Conservation (phyloP, 2,797 vertebrate genomes). For the Pteropus rufus region DNA sequence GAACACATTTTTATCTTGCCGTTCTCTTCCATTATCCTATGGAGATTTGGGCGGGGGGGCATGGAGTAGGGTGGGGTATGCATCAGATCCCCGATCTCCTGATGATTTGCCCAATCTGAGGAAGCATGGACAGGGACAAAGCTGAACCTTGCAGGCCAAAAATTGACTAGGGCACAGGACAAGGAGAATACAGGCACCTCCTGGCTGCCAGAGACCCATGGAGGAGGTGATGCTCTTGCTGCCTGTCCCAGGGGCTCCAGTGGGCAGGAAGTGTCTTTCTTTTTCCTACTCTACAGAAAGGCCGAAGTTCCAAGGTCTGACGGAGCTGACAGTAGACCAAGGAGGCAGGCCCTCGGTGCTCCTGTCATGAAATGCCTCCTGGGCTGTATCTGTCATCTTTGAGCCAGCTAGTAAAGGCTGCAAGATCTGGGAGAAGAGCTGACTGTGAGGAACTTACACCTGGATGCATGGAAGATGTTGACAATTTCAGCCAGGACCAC, state of each 20-base stretch:
- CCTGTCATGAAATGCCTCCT: background rate
- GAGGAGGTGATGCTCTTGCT: background rate
- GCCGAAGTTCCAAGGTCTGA: background rate
- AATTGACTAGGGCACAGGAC: fast-evolving
- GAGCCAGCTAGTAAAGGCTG: background rate
- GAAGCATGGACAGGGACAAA: background rate
- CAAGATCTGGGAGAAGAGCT: background rate
- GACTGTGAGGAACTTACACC: background rate
- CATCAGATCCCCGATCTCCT: fast-evolving
- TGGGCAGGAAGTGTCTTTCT: background rate
- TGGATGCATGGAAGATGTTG: background rate
- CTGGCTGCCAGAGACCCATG: background rate
- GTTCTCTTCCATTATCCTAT: background rate
- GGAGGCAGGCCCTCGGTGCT: background rate
- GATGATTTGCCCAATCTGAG: background rate
- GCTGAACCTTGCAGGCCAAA: background rate
- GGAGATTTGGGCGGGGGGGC: background rate
- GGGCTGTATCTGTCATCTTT: background rate
- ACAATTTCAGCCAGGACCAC: background rate
- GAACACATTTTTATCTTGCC: background rate
- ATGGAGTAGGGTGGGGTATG: background rate
- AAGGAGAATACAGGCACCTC: background rate
- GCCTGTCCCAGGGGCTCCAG: background rate
- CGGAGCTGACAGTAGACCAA: too few species aligned
- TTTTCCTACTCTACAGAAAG: background rate